These are phyloP conservation scores for Morus bassanus DNA, from an alignment of 2,797 vertebrate species.

Conservation along the genomic window DNA sequence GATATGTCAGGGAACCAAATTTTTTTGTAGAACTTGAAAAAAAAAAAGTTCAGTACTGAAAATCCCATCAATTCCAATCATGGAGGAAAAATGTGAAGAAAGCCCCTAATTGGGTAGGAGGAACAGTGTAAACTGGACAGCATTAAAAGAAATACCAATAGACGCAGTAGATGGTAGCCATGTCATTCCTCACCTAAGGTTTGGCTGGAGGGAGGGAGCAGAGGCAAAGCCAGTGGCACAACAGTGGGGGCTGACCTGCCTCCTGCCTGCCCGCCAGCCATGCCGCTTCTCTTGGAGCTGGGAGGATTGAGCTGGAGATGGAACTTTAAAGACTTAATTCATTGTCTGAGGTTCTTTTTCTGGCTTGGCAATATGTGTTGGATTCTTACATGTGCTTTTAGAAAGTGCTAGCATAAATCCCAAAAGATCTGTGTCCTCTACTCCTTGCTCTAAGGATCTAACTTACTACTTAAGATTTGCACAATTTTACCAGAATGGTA, in stretches of 20 bases:
- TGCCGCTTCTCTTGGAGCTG: neutral
- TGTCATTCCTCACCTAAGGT: neutral
- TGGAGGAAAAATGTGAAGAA: neutral
- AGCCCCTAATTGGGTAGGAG: neutral
- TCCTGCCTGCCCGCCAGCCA: neutral
- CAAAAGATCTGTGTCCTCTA: neutral
- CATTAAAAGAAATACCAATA: neutral
- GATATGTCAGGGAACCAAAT: neutral
- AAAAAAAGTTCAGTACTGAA: neutral
- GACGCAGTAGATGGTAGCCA: neutral
- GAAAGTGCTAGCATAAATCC: neutral
- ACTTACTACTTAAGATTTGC: neutral
- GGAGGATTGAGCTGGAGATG: neutral
- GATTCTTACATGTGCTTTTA: neutral
- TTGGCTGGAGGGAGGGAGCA: neutral
- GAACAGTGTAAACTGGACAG: neutral
- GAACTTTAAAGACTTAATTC: neutral
- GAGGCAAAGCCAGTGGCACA: neutral
- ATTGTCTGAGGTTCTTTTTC: neutral
- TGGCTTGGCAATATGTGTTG: neutral
- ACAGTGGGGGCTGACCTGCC: rapidly evolving
- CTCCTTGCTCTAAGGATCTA: neutral
- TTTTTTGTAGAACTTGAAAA: neutral
- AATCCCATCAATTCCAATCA: neutral
- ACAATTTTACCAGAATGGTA: neutral